A percentile compares a stretch with the other conserved stretches of the same genome.
These are phyloP conservation scores for Toxostoma redivivum DNA, from an alignment of 2,113 vertebrate species.

Conservation along the genomic window DNA sequence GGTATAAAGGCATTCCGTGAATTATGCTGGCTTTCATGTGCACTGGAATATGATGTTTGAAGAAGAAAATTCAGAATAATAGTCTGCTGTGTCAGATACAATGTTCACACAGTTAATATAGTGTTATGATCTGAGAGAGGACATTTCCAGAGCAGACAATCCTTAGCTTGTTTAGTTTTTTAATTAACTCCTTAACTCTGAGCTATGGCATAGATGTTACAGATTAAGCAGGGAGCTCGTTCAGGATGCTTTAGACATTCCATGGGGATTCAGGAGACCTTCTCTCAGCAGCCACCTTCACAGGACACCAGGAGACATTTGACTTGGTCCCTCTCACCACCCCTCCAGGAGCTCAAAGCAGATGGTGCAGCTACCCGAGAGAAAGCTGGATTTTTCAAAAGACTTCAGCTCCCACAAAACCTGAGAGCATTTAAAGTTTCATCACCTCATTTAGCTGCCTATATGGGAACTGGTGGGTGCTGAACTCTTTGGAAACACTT, in stretches of 20 bases:
- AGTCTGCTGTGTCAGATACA: not conserved
- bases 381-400: not conserved
- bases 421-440: constrained; percentile 34
- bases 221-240: not conserved
- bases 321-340: not conserved
- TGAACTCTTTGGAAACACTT: not conserved
- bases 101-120: not conserved
- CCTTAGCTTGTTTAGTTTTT: not conserved
- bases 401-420: not conserved
- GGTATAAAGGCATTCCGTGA: not conserved
- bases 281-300: not conserved
- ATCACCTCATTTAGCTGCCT: constrained; percentile 55
- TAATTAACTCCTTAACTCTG: not conserved
- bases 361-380: fast-evolving
- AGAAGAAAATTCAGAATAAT: not conserved
- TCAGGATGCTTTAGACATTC: not conserved
- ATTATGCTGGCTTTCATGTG: constrained; percentile 7
- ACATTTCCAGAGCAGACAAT: not conserved
- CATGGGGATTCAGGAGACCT: fast-evolving
- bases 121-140: not conserved
- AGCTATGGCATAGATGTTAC: not conserved
- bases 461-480: not conserved
- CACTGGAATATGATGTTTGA: not conserved
- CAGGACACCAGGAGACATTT: not conserved
- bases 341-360: not conserved